phyloP scores from a whole-genome alignment of 2,888 invertebrate species.

The Nomada ruficornis region DNA sequence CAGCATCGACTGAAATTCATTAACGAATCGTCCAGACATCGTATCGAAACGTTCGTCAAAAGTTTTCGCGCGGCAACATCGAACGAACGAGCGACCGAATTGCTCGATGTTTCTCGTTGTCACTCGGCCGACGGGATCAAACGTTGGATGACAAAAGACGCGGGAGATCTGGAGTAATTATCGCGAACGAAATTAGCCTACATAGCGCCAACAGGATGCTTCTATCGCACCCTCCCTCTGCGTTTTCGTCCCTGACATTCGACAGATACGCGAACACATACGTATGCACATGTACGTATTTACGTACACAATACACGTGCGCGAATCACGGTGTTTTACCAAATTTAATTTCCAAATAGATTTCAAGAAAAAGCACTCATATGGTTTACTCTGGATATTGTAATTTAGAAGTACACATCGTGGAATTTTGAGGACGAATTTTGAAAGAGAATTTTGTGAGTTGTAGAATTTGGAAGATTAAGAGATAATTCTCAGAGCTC shows the following conservation, averaged over 20 bases:
- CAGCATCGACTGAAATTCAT: constrained; percentile 77
- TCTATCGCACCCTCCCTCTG: constrained; percentile 58
- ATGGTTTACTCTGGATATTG: too few relatives aligned
- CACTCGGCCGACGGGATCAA: constrained; percentile 4
- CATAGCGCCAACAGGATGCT: constrained; percentile 68
- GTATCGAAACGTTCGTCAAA: constrained; percentile 7
- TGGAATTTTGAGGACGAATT: too few relatives aligned
- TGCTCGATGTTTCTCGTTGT: background rate
- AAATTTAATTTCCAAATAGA: too few relatives aligned
- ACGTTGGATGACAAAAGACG: constrained; percentile 38
- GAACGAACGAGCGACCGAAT: too few relatives aligned
- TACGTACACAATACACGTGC: too few relatives aligned
- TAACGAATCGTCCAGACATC: constrained; percentile 15
- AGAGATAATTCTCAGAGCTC: too few relatives aligned
- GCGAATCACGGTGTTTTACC: too few relatives aligned
- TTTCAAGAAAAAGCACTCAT: too few relatives aligned
- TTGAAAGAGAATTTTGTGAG: too few relatives aligned
- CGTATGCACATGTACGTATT: background rate
- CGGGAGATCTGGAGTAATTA: constrained; percentile 49
- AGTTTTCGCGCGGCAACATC: background rate
- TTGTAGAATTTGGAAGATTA: too few relatives aligned
- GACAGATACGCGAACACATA: constrained; percentile 41
- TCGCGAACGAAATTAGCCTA: constrained; percentile 63
- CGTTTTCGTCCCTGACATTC: constrained; percentile 75
- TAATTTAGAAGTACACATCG: too few relatives aligned